Evolutionary conservation across 2,888 invertebrate species (phyloP).

Genomic region (Schrankia costaestrigalis): DNA sequence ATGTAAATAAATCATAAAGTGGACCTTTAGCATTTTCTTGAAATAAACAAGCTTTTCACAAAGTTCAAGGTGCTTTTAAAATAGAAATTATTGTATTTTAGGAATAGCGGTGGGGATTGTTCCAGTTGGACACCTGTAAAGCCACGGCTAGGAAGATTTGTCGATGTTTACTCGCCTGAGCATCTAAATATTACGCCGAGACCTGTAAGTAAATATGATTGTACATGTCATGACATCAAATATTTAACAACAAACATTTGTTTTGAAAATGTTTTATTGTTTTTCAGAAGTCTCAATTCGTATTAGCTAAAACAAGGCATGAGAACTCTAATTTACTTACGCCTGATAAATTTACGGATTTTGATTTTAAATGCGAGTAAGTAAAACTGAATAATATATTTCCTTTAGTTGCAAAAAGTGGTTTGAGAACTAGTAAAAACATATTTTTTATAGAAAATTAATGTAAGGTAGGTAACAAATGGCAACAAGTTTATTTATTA

Average conservation of each 20-base stretch:
- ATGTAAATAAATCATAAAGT: slow-evolving; percentile 78
- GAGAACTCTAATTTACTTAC: slow-evolving; percentile 52
- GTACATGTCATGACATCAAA: no score
- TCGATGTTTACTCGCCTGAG: slow-evolving; percentile 73
- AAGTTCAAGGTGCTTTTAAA: slow-evolving; percentile 18
- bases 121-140: slow-evolving; percentile 58
- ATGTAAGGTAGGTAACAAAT: no score
- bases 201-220: slow-evolving; percentile 53
- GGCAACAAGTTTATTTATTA: no score
- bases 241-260: no score
- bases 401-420: no score
- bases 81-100: slow-evolving; percentile 37
- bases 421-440: no score
- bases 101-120: slow-evolving; percentile 43
- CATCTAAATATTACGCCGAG: slow-evolving; percentile 72
- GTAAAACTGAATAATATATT: no score
- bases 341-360: slow-evolving; percentile 50
- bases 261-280: slow-evolving; percentile 1
- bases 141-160: slow-evolving; percentile 64
- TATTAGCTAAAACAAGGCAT: slow-evolving; percentile 46
- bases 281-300: slow-evolving; percentile 48
- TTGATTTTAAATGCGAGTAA: slow-evolving; percentile 65
- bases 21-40: slow-evolving; percentile 49
- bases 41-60: slow-evolving; percentile 10
- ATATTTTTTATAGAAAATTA: no score